Base-by-base conservation (phyloP, 2,113 vertebrate genomes). In the Bubo scandiacus region DNA sequence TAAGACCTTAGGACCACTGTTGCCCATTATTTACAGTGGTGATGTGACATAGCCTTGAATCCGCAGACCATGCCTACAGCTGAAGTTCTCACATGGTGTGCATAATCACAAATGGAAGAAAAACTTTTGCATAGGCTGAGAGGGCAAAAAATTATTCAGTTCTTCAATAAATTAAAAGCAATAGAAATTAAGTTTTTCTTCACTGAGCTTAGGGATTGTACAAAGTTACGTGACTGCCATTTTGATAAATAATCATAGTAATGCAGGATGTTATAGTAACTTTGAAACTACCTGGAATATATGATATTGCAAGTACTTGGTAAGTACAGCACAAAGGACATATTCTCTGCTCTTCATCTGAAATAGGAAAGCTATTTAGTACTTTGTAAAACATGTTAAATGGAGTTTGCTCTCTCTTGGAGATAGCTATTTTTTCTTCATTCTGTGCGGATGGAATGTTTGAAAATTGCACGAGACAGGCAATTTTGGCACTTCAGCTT, bases 361-460 rank as follows among this genome's bases (percentile, higher is more conserved):
- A 97, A 98, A 98, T 95, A 97, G 70, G 75, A 97, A 96, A 96
- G 87, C 96, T 96, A 94, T 96, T 97, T 98, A 97, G 94, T 95
- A 96, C 98, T 98, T 97, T 95, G 94, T 95, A 98, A 98, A 98
- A 97, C 96, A 98, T 49, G 58, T 86, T 97, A 98, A 97, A 97
- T 97, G 95, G 96, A 98, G 95, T 98, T 98, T 97, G 88, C 90
- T 97, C 80, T 96, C 91, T 94, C 97, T 96, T 87, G 82, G 75
- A 98, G 94, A 92, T 86, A 97, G 95, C 91, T 92, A 42, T 88
- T 92, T 98, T 97, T 97, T 38, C 74, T 97, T 96, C 63, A 15
- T 94, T 98, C 92, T 95, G 92, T 94, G 87, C 85, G n/a, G 86
- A 96, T 22, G 90, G 97, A 98, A 97, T 97, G 97, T 98, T 97